These are phyloP conservation scores for Brachymystax lenok DNA, from an alignment of 2,797 vertebrate species.

Conservation along the genomic window DNA sequence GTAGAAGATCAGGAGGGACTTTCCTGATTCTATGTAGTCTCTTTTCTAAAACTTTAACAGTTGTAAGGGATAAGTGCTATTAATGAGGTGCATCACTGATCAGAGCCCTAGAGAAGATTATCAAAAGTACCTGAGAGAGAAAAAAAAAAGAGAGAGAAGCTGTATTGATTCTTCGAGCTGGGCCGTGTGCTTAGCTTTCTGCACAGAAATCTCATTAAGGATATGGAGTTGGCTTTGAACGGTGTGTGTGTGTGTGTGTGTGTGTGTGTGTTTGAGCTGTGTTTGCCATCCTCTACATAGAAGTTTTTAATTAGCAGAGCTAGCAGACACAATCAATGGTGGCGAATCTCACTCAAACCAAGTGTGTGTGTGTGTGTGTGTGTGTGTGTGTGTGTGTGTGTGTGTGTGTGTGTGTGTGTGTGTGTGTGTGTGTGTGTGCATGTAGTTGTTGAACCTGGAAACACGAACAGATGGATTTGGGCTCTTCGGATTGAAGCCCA, in stretches of 20 bases:
- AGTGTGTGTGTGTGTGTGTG: slow-evolving; percentile 1
- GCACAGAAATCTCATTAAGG: slow-evolving; percentile 76
- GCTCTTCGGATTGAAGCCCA: not conserved
- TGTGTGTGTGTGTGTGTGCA: too few species aligned
- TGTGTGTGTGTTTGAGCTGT: slow-evolving; percentile 8
- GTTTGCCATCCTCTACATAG: slow-evolving; percentile 71
- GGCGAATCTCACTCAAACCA: slow-evolving; percentile 53
- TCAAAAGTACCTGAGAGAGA: slow-evolving; percentile 73
- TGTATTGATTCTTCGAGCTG: slow-evolving; percentile 63
- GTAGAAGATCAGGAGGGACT: not conserved
- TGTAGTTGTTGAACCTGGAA: slow-evolving; percentile 20
- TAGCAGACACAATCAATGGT: slow-evolving; percentile 67
- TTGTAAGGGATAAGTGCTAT: slow-evolving; percentile 59
- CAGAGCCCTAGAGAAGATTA: slow-evolving; percentile 70
- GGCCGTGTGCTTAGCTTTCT: slow-evolving; percentile 67
- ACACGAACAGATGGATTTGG: not conserved
- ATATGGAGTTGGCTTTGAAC: slow-evolving; percentile 69
- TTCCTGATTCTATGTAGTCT: not conserved
- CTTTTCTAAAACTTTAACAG: not conserved
- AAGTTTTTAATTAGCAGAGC: slow-evolving; percentile 71
- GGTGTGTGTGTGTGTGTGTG: not conserved
- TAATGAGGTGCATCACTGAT: slow-evolving; percentile 73
- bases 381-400: too few species aligned
- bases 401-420: too few species aligned
- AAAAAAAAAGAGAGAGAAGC: slow-evolving; percentile 51